These are phyloP conservation scores for Rhynchonycteris naso DNA, from an alignment of 2,797 vertebrate species.

Conservation along the genomic window DNA sequence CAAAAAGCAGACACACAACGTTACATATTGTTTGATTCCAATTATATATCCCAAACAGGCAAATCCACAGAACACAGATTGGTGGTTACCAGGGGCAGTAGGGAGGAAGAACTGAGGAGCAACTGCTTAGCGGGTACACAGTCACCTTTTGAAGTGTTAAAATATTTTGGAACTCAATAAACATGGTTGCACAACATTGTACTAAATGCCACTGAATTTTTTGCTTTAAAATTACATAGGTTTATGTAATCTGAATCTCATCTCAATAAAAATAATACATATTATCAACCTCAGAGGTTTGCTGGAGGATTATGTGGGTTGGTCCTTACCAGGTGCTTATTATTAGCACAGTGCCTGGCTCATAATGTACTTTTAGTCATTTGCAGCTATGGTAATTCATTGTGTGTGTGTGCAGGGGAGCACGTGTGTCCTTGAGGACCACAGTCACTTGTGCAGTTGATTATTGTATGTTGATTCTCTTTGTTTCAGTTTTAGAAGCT, in stretches of 20 bases:
- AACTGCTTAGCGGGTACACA: not conserved
- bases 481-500: not conserved
- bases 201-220: not conserved
- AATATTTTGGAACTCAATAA: not conserved
- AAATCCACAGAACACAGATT: not conserved
- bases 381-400: not conserved
- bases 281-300: not conserved
- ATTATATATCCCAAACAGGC: too few species aligned
- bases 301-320: not conserved
- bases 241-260: not conserved
- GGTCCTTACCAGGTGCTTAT: not conserved
- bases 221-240: not conserved
- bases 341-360: not conserved
- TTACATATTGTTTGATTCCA: not conserved
- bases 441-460: not conserved
- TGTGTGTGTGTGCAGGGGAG: too few species aligned
- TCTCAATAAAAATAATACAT: not conserved
- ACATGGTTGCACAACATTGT: not conserved
- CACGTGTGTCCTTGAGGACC: accelerated
- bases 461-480: not conserved
- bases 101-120: not conserved
- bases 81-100: not conserved
- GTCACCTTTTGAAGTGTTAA: not conserved
- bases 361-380: not conserved
- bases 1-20: not conserved